phyloP scores from a whole-genome alignment of 2,113 vertebrate genomes.

The Cavia porcellus region DNA sequence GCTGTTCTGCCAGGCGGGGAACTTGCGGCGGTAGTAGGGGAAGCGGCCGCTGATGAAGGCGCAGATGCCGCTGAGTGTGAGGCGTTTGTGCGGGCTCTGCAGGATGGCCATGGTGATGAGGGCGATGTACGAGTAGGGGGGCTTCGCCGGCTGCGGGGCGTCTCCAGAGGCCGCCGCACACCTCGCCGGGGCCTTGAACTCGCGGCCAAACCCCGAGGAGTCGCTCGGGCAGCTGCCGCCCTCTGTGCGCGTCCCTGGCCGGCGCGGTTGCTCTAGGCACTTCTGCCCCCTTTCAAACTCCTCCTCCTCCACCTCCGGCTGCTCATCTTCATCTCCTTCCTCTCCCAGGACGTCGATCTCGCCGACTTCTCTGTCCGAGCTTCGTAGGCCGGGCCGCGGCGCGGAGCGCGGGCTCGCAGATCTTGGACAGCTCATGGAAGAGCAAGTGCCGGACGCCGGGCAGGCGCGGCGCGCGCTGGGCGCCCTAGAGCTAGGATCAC shows the following conservation, averaged over 20 bases:
- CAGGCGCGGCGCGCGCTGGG: neutral
- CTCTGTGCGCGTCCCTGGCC: neutral
- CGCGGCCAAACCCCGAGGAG: constrained; percentile 85
- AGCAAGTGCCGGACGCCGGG: neutral
- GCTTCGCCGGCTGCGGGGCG: constrained; percentile 87
- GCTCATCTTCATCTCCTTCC: constrained; percentile 10
- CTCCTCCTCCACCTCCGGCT: neutral
- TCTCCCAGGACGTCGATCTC: constrained; percentile 56
- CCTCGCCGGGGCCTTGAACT: constrained; percentile 66
- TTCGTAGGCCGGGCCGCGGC: neutral
- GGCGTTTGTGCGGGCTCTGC: constrained; percentile 93
- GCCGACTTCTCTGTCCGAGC: neutral
- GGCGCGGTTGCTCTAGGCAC: neutral
- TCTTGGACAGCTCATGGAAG: constrained; percentile 58
- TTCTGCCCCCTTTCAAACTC: neutral
- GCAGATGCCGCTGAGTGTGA: constrained; percentile 95
- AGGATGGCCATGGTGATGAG: constrained; percentile 97
- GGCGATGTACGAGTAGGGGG: constrained; percentile 95
- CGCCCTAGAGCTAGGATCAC: neutral
- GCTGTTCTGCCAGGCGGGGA: constrained; percentile 97
- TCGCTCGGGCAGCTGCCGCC: neutral
- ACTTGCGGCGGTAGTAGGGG: constrained; percentile 93
- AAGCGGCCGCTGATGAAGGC: constrained; percentile 96
- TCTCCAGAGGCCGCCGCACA: constrained; percentile 57
- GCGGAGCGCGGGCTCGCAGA: neutral